These are phyloP conservation scores for Gambusia yucatana DNA, from an alignment of 2,797 vertebrate species.

Conservation along the genomic window DNA sequence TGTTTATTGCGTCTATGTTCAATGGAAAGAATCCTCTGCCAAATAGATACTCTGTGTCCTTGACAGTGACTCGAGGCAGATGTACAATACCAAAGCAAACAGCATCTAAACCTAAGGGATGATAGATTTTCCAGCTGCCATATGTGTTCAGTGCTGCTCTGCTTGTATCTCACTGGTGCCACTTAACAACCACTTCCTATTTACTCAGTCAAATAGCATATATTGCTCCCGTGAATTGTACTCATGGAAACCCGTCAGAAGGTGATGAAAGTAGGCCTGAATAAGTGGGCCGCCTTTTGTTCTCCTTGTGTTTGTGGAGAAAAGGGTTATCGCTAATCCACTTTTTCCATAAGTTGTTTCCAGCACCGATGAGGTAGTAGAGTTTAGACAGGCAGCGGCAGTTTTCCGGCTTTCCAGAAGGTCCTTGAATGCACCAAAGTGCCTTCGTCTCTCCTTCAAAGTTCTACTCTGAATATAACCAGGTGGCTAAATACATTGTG, in stretches of 20 bases:
- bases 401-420: constrained; percentile 58
- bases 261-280: constrained; percentile 76
- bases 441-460: constrained; percentile 57
- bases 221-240: constrained; percentile 65
- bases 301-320: constrained; percentile 52
- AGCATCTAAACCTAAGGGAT: constrained; percentile 53
- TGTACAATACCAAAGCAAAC: constrained; percentile 62
- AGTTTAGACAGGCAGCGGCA: constrained; percentile 59
- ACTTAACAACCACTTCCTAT: constrained; percentile 67
- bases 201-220: constrained; percentile 74
- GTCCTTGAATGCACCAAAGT: constrained; percentile 53
- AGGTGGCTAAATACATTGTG: constrained; percentile 49
- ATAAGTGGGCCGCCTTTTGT: constrained; percentile 64
- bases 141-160: constrained; percentile 37
- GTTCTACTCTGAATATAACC: constrained; percentile 55
- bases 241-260: constrained; percentile 74
- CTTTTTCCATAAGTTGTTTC: constrained; percentile 74
- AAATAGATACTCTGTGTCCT: constrained; percentile 34
- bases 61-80: constrained; percentile 33
- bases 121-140: constrained; percentile 65
- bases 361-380: constrained; percentile 61
- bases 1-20: constrained; percentile 42
- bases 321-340: constrained; percentile 61
- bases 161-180: constrained; percentile 59
- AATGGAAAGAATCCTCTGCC: constrained; percentile 49